A percentile compares a stretch with the other conserved stretches of the same genome.
Conservation (phyloP, 1,140 invertebrate genomes). For the Nixonia krombeini region DNA sequence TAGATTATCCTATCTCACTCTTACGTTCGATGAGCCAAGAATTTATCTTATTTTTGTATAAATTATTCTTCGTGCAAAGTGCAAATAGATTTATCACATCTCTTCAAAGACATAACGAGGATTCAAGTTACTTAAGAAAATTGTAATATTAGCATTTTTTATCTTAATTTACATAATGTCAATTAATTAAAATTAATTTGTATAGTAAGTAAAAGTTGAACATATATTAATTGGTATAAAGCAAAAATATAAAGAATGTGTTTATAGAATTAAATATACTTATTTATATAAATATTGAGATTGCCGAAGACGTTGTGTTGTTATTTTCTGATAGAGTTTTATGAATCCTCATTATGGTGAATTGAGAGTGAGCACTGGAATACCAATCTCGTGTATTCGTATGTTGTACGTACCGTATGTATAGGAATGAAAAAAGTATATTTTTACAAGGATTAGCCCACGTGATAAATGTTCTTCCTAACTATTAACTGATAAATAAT, state of each 20-base stretch:
- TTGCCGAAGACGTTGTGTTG: too few species aligned
- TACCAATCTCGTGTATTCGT: constrained; percentile 8
- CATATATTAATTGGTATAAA: too few species aligned
- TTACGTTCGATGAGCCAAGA: not conserved
- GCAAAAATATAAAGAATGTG: too few species aligned
- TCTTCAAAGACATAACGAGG: not conserved
- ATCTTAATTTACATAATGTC: too few species aligned
- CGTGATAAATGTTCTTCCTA: constrained; percentile 70
- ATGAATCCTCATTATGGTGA: not conserved
- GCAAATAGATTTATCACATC: not conserved
- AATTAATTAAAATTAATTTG: too few species aligned
- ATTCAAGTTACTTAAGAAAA: too few species aligned
- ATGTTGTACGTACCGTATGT: constrained; percentile 23
- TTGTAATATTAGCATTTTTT: too few species aligned
- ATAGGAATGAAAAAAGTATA: constrained; percentile 57
- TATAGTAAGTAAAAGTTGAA: too few species aligned
- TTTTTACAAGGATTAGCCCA: constrained; percentile 69
- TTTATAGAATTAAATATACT: too few species aligned
- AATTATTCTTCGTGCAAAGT: too few species aligned
- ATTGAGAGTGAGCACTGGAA: constrained; percentile 9
- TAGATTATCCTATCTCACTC: constrained; percentile 8
- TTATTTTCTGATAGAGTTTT: not conserved
- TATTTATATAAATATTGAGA: too few species aligned
- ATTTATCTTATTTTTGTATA: constrained; percentile 3
- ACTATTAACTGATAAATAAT: constrained; percentile 55